Evolutionary conservation across 2,797 vertebrate species (phyloP), one percentile per base, ranked within the genome.

Genomic region (Acanthiza pusilla): DNA sequence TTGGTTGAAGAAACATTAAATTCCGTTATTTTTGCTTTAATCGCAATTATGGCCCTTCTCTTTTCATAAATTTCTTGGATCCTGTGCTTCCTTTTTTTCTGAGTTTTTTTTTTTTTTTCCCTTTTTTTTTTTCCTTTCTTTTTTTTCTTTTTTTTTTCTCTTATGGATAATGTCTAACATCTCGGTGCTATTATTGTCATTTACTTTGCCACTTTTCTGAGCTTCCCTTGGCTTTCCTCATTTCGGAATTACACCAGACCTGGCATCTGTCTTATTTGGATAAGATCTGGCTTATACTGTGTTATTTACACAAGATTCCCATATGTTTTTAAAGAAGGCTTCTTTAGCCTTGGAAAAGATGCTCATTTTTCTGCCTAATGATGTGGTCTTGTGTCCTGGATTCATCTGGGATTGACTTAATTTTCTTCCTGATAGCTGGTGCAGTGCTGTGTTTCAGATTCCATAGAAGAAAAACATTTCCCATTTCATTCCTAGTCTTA

Each of bases 221-320:
- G 45, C 30, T 70, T 89, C 26, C 72, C 22, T 89, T 91, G 76
- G 47, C n/a, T 92, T 80, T 85, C 54, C 47, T 93, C 61, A 86
- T 84, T 93, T 95, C 54, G 0, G 4, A 74, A 87, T 71, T 89
- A 65, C 30, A 91, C 71, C 65, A 94, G 80, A 85, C 71, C 84
- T 70, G 45, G 70, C 62, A 8, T 81, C 91, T 93, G 72, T 89
- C 73, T 94, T 94, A 95, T 89, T 94, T 95, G 94, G 93, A 94
- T 89, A 96, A 84, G 78, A 89, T 88, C 47, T 89, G 84, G 72
- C 91, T 91, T 82, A 91, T 42, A 82, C 36, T 76, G n/a, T 75
- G 66, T 62, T 88, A 88, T 91, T 91, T 94, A 75, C 29, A 79
- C 48, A 73, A 75, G 42, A 78, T 50, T 76, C 55, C 66, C 89